These are phyloP conservation scores for Mormoops blainvillei DNA, from an alignment of 2,113 vertebrate genomes.

Conservation along the genomic window DNA sequence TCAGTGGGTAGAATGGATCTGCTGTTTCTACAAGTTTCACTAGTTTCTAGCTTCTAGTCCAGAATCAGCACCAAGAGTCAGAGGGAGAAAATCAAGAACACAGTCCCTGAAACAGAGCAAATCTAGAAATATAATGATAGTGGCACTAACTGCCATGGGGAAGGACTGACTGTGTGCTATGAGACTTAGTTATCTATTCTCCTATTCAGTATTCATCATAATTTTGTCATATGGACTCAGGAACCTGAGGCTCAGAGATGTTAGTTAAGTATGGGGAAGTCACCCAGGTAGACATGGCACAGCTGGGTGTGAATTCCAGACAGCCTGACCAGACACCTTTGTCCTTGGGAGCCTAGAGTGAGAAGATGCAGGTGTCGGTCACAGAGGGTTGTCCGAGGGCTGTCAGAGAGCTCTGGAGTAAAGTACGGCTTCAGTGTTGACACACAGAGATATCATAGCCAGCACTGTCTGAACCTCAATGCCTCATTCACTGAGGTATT, in stretches of 20 bases:
- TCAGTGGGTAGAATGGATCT: background rate
- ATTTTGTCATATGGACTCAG: background rate
- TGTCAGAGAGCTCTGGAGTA: background rate
- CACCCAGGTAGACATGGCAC: background rate
- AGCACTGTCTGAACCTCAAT: too few relatives aligned
- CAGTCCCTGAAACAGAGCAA: background rate
- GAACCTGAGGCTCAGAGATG: background rate
- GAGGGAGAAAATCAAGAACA: background rate
- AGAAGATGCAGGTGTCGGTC: background rate
- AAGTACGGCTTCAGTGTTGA: rapidly evolving
- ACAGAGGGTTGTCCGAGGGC: background rate
- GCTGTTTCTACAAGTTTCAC: background rate
- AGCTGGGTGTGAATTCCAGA: background rate
- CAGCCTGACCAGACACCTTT: background rate
- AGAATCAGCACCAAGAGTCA: background rate
- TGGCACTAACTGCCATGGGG: rapidly evolving
- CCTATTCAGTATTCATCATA: background rate
- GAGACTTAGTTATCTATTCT: background rate
- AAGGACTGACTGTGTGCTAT: background rate
- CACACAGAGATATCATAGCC: background rate
- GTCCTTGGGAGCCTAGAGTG: background rate
- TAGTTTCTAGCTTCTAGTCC: background rate
- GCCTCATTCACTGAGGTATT: background rate
- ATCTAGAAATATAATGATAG: background rate
- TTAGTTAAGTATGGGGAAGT: background rate